Base-by-base conservation (phyloP, 2,113 vertebrate genomes). In the Chloebia gouldiae region DNA sequence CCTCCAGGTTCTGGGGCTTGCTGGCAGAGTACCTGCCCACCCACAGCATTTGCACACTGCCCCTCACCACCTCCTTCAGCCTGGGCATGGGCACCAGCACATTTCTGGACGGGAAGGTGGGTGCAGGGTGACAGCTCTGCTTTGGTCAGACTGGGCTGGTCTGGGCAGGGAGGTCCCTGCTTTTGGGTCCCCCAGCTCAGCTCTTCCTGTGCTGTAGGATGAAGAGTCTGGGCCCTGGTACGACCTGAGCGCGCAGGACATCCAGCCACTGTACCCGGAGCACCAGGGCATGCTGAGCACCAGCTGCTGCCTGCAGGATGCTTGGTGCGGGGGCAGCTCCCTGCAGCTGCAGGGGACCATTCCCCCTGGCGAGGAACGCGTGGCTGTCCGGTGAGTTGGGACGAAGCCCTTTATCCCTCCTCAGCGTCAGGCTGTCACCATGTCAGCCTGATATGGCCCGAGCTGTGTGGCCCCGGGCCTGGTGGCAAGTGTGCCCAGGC, bases 31-130 rank as follows among this genome's bases (percentile, higher is more conserved):
- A 97, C 73, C 98, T 99, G 68, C 98, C 97, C 92, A 90, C 98
- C 1, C 99, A 99, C 80, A 98, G 98, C 56, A 40, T 98, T 87
- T 97, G 97, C 20, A 95, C 94, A 0, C 97, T 99, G 42, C 99
- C 99, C 61, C 98, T 99, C 7, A 61, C 97, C 93, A 99, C 99
- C 13, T 99, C 98, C 45, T 99, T 99, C 97, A 99, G 99, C 96
- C 98, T 99, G 97, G 99, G 99, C 90, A 98, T 98, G 97, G 99
- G 99, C n/a, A 98, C 97, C 57, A 97, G 97, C 9, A 40, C 98
- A 31, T 98, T 98, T 97, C 97, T 97, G 95, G 98, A 95, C 6
- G 99, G 99, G 73, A 96, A 99, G 98, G 99, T 98, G 76, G 8
- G 95, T 78, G 47, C 18, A 42, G 12, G 39, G 8, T 1, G 17